Evolutionary conservation across 2,888 invertebrate species (phyloP).

Genomic region (Achlya flavicornis): DNA sequence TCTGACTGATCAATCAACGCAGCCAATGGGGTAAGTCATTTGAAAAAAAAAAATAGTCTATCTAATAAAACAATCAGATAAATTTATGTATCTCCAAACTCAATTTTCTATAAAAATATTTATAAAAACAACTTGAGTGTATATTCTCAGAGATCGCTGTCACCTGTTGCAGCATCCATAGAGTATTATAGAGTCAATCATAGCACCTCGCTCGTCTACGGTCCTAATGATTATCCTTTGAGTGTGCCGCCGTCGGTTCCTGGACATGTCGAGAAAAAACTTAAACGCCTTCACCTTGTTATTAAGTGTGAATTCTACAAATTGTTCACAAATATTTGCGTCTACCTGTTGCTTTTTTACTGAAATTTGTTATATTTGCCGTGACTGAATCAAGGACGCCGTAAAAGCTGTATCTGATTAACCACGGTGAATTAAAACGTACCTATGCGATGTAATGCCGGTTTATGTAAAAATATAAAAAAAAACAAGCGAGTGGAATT

Average conservation of each 20-base stretch:
- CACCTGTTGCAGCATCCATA: slow-evolving; percentile 67
- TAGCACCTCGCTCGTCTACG: slow-evolving; percentile 56
- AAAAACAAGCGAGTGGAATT: not conserved
- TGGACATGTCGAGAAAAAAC: slow-evolving; percentile 57
- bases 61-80: no score
- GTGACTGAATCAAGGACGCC: slow-evolving; percentile 71
- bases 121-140: slow-evolving; percentile 18
- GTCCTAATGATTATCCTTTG: slow-evolving; percentile 73
- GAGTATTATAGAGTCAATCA: slow-evolving; percentile 71
- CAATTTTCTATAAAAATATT: not conserved
- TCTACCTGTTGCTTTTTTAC: slow-evolving; percentile 78
- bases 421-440: slow-evolving; percentile 61
- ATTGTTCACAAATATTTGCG: slow-evolving; percentile 83
- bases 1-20: no score
- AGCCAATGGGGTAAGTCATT: no score
- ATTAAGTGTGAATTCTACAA: slow-evolving; percentile 83
- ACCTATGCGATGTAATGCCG: not conserved
- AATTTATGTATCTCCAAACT: not conserved
- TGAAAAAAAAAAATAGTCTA: no score
- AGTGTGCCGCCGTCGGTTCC: slow-evolving; percentile 50
- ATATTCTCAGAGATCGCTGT: slow-evolving; percentile 44
- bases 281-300: slow-evolving; percentile 68
- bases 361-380: slow-evolving; percentile 70
- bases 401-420: slow-evolving; percentile 68
- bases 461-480: not conserved